A percentile compares a stretch with the other conserved stretches of the same genome.
Evolutionary conservation across 2,888 invertebrate genomes (phyloP).

Genomic region (Euphydryas editha): DNA sequence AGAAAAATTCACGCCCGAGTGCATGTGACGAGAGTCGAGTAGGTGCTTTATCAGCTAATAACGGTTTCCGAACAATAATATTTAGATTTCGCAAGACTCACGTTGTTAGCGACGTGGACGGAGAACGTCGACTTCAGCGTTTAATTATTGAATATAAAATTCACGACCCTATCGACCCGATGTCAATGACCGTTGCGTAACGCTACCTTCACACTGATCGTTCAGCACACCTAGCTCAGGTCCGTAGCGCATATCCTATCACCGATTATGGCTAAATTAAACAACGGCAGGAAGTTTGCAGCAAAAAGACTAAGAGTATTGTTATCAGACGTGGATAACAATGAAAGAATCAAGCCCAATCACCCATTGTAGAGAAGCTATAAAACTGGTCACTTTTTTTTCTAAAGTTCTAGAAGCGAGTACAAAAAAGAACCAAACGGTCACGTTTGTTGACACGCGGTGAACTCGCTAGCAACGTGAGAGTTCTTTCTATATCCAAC

Average conservation of each 20-base stretch:
- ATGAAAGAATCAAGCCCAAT: conserved; percentile 66
- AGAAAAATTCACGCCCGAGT: conserved; percentile 34
- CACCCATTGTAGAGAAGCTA: conserved; percentile 64
- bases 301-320: conserved; percentile 58
- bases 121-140: conserved; percentile 42
- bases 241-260: conserved; percentile 43
- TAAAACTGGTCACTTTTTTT: conserved; percentile 57
- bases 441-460: conserved; percentile 68
- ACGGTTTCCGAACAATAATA: conserved; percentile 48
- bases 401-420: conserved; percentile 54
- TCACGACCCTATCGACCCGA: conserved; percentile 44
- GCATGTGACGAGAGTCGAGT: conserved; percentile 44
- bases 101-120: conserved; percentile 56
- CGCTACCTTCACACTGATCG: conserved; percentile 25
- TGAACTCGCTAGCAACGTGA: conserved; percentile 53
- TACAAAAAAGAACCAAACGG: conserved; percentile 52
- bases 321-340: conserved; percentile 72
- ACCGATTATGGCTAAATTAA: conserved; percentile 37
- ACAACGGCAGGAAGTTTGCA: conserved; percentile 65
- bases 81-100: conserved; percentile 59
- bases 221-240: conserved; percentile 41
- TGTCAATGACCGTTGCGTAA: conserved; percentile 57
- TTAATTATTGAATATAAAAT: conserved; percentile 45
- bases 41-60: conserved; percentile 34
- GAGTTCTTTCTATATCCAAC: conserved; percentile 60